Conservation (phyloP, 2,888 invertebrate species). For the Apamea sordens region DNA sequence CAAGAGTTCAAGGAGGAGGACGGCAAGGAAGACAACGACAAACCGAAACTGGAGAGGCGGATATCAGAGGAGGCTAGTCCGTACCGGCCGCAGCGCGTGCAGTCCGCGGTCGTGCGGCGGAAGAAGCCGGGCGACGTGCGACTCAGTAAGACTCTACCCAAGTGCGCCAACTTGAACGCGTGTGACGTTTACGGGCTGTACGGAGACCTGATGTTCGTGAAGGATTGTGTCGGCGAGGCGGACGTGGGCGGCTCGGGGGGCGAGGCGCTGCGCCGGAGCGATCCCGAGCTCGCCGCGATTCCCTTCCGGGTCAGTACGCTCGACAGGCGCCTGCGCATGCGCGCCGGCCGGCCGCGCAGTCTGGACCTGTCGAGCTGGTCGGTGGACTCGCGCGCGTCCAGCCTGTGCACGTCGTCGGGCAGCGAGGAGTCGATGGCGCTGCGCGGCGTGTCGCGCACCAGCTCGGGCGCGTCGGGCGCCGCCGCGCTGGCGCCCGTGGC, state of each 20-base stretch:
- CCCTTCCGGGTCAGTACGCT: constrained; percentile 95
- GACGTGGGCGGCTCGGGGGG: constrained; percentile 93
- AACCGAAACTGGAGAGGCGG: constrained; percentile 92
- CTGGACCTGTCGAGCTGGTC: constrained; percentile 97
- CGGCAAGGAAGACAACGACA: constrained; percentile 82
- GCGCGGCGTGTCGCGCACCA: constrained; percentile 93
- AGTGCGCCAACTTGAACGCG: constrained; percentile 92
- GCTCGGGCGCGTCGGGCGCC: constrained; percentile 93
- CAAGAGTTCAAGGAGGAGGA: constrained; percentile 87
- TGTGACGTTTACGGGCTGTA: constrained; percentile 97
- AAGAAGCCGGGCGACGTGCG: constrained; percentile 90
- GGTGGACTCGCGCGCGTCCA: constrained; percentile 95
- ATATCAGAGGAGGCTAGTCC: constrained; percentile 90
- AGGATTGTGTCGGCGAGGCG: constrained; percentile 95
- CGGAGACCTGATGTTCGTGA: constrained; percentile 96
- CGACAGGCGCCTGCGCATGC: constrained; percentile 95
- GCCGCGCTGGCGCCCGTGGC: constrained; percentile 90
- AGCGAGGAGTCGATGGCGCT: constrained; percentile 95
- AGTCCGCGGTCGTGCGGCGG: constrained; percentile 84
- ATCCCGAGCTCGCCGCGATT: constrained; percentile 95
- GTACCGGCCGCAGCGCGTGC: constrained; percentile 85
- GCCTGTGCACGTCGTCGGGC: constrained; percentile 95
- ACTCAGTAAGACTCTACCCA: constrained; percentile 94
- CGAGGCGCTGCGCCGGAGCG: constrained; percentile 94
- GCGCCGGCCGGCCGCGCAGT: constrained; percentile 95